Conservation (phyloP, 2,888 invertebrate genomes). For the Synergus itoensis region DNA sequence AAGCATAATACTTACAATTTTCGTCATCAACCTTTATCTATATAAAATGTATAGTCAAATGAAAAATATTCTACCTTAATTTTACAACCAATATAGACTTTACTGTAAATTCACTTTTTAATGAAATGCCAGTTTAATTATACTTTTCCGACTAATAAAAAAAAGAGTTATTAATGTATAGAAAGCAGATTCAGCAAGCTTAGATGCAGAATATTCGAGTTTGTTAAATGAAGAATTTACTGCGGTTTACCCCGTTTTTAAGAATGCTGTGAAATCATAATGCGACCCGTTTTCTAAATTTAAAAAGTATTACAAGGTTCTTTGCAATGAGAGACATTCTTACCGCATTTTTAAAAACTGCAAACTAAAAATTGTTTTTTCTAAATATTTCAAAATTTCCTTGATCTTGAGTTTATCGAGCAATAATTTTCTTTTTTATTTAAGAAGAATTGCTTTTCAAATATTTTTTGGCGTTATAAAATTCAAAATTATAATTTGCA, state of each 20-base stretch:
- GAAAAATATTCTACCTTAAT: no score
- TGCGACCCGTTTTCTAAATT: conserved; percentile 33
- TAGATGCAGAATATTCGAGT: not conserved
- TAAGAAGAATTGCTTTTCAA: not conserved
- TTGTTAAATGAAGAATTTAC: not conserved
- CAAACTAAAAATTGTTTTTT: not conserved
- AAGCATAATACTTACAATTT: not conserved
- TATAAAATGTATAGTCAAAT: no score
- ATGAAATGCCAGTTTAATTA: no score
- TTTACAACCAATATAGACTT: no score
- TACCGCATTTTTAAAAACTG: not conserved
- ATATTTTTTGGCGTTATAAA: not conserved
- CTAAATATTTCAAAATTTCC: not conserved
- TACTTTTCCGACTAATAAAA: not conserved
- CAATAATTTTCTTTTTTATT: not conserved
- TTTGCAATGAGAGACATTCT: not conserved
- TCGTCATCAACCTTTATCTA: not conserved
- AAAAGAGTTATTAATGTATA: not conserved
- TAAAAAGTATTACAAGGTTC: conserved; percentile 36
- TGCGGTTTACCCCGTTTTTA: not conserved
- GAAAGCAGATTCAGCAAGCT: not conserved
- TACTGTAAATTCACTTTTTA: no score
- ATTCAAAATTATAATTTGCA: not conserved
- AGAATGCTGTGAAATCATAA: not conserved
- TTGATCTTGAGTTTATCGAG: not conserved